phyloP scores from a whole-genome alignment of 2,888 invertebrate species.

The Stenurella melanura region DNA sequence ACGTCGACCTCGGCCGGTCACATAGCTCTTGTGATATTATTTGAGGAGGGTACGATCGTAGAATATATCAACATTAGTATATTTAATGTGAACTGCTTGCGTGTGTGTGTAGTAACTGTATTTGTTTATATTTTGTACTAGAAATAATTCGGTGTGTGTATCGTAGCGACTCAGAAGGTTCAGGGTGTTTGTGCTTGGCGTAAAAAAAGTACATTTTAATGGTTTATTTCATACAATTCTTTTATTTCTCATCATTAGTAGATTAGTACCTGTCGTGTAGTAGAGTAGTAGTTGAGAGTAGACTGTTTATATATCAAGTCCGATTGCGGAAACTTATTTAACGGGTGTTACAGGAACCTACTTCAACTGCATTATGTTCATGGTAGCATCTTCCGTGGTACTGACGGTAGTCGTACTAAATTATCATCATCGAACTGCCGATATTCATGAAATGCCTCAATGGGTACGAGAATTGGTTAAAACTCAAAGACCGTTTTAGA shows the following conservation, averaged over 20 bases:
- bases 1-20: conserved; percentile 69
- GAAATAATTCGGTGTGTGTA: conserved; percentile 51
- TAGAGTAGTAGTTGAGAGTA: conserved; percentile 43
- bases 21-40: conserved; percentile 66
- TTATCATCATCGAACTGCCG: conserved; percentile 97
- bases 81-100: conserved; percentile 66
- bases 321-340: conserved; percentile 51
- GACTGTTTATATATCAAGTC: conserved; percentile 42
- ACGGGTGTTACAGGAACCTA: conserved; percentile 84
- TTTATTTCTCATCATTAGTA: conserved; percentile 51
- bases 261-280: conserved; percentile 50
- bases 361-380: conserved; percentile 99
- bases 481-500: background rate
- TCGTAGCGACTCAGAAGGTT: conserved; percentile 64
- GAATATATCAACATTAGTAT: conserved; percentile 65
- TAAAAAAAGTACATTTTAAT: conserved; percentile 66
- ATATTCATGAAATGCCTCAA: conserved; percentile 97
- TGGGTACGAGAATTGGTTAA: conserved; percentile 84
- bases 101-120: conserved; percentile 60
- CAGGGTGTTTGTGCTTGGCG: conserved; percentile 70
- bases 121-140: conserved; percentile 54
- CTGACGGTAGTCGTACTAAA: conserved; percentile 97
- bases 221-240: conserved; percentile 52
- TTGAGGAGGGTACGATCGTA: conserved; percentile 73
- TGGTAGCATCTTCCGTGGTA: conserved; percentile 98